Percentiles rank a stretch among this genome's conserved stretches.
These are phyloP conservation scores for Oxygymnocypris stewartii DNA, from an alignment of 2,113 vertebrate species.

Conservation along the genomic window DNA sequence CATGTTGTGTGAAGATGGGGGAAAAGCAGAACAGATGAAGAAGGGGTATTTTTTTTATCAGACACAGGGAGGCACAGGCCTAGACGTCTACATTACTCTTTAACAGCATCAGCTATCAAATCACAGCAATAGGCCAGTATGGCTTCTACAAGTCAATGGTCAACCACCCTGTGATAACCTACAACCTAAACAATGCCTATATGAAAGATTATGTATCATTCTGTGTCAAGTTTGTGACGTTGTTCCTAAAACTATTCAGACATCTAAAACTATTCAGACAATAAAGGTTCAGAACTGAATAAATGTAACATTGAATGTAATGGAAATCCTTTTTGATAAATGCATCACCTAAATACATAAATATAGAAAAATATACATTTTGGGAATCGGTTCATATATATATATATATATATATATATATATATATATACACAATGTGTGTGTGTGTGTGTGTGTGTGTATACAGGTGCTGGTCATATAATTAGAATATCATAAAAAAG, in stretches of 20 bases:
- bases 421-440: no score
- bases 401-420: no score
- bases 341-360: neutral
- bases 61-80: neutral
- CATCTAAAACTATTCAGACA: neutral
- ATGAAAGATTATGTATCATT: neutral
- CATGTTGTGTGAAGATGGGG: constrained; percentile 60
- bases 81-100: neutral
- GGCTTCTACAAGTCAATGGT: neutral
- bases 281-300: neutral
- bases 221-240: neutral
- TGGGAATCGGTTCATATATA: neutral
- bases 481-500: no score
- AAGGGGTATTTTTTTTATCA: constrained; percentile 44
- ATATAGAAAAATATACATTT: neutral
- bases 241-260: neutral
- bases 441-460: no score
- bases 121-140: neutral
- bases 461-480: no score
- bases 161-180: neutral
- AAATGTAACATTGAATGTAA: neutral
- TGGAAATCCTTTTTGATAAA: neutral
- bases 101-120: neutral
- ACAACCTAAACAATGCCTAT: neutral
- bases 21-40: constrained; percentile 43